A percentile compares a stretch with the other conserved stretches of the same genome.
phyloP scores from a whole-genome alignment of 2,888 invertebrate species.

The Laspeyria flexula region DNA sequence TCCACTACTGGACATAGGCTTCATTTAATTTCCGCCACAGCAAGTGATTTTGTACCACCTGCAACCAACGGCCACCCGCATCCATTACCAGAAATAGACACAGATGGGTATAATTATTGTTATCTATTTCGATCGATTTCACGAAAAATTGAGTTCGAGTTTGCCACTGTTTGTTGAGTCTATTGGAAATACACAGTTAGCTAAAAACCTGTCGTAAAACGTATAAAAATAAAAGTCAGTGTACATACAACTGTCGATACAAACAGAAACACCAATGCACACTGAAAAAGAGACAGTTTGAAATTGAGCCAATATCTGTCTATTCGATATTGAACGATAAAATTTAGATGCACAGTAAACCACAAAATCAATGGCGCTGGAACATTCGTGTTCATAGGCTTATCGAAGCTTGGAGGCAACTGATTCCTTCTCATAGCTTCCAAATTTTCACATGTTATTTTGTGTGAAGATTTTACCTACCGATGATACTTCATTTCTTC shows the following conservation, averaged over 20 bases:
- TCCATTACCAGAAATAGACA: not conserved
- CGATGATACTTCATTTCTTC: too few relatives aligned
- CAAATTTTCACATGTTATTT: too few relatives aligned
- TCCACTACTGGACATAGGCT: too few relatives aligned
- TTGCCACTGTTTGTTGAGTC: not conserved
- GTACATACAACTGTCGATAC: too few relatives aligned
- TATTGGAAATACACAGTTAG: not conserved
- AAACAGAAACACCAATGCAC: not conserved
- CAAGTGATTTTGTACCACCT: too few relatives aligned
- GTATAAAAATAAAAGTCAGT: not conserved
- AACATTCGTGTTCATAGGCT: slow-evolving; percentile 11
- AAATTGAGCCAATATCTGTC: not conserved
- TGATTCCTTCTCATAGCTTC: too few relatives aligned
- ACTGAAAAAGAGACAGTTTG: not conserved
- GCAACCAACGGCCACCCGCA: too few relatives aligned
- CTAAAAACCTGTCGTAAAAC: not conserved
- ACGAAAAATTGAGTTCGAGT: not conserved
- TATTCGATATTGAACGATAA: slow-evolving; percentile 12
- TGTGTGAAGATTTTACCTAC: too few relatives aligned
- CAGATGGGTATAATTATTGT: too few relatives aligned
- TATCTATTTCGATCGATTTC: too few relatives aligned
- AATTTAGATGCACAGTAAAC: slow-evolving; percentile 19
- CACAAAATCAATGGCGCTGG: slow-evolving; percentile 29
- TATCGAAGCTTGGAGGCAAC: too few relatives aligned
- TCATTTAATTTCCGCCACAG: too few relatives aligned